Evolutionary conservation across 2,797 vertebrate genomes (phyloP).

Genomic region (Garrulus glandarius): DNA sequence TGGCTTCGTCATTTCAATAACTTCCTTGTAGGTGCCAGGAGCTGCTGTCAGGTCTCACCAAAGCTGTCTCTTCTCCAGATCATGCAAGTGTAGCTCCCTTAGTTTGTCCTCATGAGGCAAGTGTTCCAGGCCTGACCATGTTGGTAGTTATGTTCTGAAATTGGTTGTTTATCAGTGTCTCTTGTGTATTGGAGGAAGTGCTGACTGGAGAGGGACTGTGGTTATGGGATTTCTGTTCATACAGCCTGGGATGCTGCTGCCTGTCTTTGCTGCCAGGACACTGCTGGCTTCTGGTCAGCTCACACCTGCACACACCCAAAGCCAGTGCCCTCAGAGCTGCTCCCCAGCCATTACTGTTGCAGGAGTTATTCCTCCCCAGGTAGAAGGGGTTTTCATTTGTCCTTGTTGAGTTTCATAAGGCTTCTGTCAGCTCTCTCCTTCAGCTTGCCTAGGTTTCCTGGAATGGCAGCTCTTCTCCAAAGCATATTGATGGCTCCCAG

Average conservation of each 20-base stretch:
- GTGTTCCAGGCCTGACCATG: neutral
- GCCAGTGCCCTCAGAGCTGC: neutral
- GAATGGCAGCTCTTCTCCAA: neutral
- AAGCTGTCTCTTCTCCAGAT: neutral
- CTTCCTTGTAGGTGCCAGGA: neutral
- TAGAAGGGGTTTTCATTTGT: neutral
- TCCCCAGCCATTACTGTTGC: neutral
- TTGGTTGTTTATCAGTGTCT: neutral
- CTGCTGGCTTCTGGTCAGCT: neutral
- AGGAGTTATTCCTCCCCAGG: neutral
- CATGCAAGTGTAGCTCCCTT: neutral
- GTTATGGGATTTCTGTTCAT: neutral
- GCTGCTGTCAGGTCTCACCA: neutral
- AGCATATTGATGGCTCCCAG: neutral
- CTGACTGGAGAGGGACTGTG: neutral
- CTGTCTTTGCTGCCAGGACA: neutral
- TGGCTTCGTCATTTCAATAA: neutral
- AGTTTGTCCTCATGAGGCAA: neutral
- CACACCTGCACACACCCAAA: neutral
- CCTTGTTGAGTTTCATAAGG: neutral
- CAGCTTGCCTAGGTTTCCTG: neutral
- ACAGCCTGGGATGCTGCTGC: rapidly evolving
- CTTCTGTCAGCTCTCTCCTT: neutral
- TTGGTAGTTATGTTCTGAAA: neutral
- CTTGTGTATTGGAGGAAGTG: neutral